Evolutionary conservation across 2,888 invertebrate genomes (phyloP).

Genomic region (Quadroppia sp.): DNA sequence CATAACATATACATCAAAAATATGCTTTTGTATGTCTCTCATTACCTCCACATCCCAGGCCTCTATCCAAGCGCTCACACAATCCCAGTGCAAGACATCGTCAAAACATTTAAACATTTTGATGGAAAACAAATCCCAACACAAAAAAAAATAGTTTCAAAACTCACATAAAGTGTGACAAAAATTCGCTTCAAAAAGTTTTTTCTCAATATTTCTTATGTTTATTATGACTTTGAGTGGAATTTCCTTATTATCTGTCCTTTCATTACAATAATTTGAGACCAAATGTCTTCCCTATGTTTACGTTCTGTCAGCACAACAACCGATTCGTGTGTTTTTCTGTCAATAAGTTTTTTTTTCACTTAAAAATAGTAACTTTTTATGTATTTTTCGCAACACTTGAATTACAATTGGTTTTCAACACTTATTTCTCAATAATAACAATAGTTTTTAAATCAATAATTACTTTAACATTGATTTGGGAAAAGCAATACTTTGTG

Average conservation of each 20-base stretch:
- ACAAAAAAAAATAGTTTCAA: background rate
- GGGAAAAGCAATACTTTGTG: too few species aligned
- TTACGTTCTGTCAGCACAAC: slow-evolving; percentile 13
- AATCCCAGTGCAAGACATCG: background rate
- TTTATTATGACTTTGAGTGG: background rate
- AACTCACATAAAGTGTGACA: background rate
- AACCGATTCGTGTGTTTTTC: slow-evolving; percentile 8
- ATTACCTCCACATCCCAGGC: background rate
- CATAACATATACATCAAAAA: background rate
- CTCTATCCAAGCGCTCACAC: background rate
- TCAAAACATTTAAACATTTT: slow-evolving; percentile 1
- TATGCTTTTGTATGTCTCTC: background rate
- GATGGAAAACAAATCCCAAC: background rate
- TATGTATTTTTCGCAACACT: background rate
- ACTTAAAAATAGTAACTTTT: background rate
- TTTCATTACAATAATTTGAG: background rate
- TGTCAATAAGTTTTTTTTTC: background rate
- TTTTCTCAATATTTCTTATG: background rate
- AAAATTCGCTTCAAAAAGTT: background rate
- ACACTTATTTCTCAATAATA: background rate
- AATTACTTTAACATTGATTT: background rate
- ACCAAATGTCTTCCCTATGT: background rate
- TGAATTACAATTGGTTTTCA: background rate
- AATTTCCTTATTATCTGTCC: slow-evolving; percentile 1
- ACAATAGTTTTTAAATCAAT: background rate